These are phyloP conservation scores for Hylaeus anthracinus DNA, from an alignment of 1,140 invertebrate species.

Conservation along the genomic window DNA sequence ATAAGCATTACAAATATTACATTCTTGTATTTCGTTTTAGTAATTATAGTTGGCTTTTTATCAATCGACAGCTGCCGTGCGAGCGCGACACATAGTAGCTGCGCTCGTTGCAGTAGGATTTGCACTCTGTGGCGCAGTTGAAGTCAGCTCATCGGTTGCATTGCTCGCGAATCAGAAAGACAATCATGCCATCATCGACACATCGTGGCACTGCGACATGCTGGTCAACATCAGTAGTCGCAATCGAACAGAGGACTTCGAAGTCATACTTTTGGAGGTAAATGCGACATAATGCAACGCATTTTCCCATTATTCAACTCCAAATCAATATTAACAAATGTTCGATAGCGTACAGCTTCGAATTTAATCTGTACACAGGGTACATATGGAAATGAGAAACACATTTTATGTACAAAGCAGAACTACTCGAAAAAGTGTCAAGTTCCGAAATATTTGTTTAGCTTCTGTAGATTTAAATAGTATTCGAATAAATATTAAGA, in stretches of 20 bases:
- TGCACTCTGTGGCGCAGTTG: conserved; percentile 82
- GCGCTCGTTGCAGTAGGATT: conserved; percentile 81
- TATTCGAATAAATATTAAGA: too few relatives aligned
- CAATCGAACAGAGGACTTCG: conserved; percentile 76
- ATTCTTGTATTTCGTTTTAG: too few relatives aligned
- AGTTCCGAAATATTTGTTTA: background rate
- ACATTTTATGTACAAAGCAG: too few relatives aligned
- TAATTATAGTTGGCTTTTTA: background rate
- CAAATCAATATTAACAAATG: too few relatives aligned
- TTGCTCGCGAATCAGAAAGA: conserved; percentile 80
- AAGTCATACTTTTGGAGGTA: conserved; percentile 77
- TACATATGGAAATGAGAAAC: too few relatives aligned
- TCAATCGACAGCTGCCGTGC: conserved; percentile 78
- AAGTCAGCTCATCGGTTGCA: conserved; percentile 82
- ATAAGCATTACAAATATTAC: too few relatives aligned
- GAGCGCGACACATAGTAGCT: conserved; percentile 81
- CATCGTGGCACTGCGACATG: conserved; percentile 79
- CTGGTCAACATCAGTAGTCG: conserved; percentile 76
- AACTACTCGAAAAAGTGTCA: too few relatives aligned
- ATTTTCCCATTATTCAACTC: too few relatives aligned
- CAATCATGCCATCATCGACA: conserved; percentile 79
- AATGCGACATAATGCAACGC: background rate
- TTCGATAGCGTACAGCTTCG: too few relatives aligned
- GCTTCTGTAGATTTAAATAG: too few relatives aligned
- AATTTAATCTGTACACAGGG: too few relatives aligned